phyloP scores from a whole-genome alignment of 2,797 vertebrate genomes.

The Podargus strigoides region DNA sequence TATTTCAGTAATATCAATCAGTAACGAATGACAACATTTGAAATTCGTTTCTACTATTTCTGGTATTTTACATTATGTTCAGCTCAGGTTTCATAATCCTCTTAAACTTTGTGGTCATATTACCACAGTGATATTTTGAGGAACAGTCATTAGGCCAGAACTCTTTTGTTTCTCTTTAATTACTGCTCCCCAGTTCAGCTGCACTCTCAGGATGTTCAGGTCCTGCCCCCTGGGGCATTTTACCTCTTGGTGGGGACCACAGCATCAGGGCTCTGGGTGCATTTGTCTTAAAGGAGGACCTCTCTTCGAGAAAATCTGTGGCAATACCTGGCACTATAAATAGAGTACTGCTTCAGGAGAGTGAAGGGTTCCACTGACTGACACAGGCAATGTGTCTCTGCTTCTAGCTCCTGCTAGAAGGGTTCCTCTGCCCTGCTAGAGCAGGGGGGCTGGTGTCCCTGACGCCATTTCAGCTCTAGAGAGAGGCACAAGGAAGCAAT shows the following conservation, averaged over 20 bases:
- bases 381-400: background rate
- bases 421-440: background rate
- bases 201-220: background rate
- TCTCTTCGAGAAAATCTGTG: background rate
- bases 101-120: background rate
- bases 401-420: background rate
- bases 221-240: background rate
- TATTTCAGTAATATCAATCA: background rate
- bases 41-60: background rate
- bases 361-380: background rate
- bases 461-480: background rate
- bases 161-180: background rate
- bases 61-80: background rate
- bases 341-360: background rate
- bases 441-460: background rate
- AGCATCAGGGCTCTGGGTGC: background rate
- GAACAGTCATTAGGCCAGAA: background rate
- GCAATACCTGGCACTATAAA: background rate
- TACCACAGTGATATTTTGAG: background rate
- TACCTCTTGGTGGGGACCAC: background rate
- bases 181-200: background rate
- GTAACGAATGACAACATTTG: background rate
- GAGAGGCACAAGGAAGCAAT: background rate
- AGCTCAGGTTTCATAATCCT: background rate
- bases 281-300: background rate